Evolutionary conservation across 2,797 vertebrate genomes (phyloP), one percentile per base, ranked within the genome.

Genomic region (Botia kubotai): DNA sequence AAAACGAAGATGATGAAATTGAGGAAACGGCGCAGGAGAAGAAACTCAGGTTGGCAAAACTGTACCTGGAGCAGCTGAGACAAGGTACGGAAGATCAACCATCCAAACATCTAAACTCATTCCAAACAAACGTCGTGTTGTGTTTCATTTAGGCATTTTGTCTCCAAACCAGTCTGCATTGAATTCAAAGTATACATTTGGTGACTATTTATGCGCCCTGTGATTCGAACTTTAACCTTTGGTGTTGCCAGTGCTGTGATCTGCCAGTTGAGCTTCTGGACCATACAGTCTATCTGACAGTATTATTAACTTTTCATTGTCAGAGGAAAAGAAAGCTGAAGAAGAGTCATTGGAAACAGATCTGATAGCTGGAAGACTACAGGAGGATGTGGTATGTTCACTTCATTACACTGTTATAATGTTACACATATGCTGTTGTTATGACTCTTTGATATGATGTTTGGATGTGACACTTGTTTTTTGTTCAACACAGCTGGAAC

Each of bases 1-100:
- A 85, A 6, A 89, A 90, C 0, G 92, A 91, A 3, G 93, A 93
- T 0, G 86, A 89, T 8, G 94, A 95, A 33, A 92, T 95, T 75
- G 96, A 96, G 0, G 97, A 98, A 85, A 98, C 96, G 0, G 93
- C 95, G 0, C 97, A 97, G 87, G 97, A 98, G 87, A 98, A 97
- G 92, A 98, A 97, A 86, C 92, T 98, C 13, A 92, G 97, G 82
- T 88, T 98, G 77, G 96, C 96, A 6, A 97, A 97, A 86, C 87
- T 92, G 14, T 98, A 98, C 87, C 92, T 98, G 0, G 94, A 96
- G 0, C 96, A 98, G 83, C 90, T 98, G 14, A 94, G 90, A 73
- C 93, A 95, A 5, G 97, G 97, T 96, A 68, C 83, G 75, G 36
- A 4, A 16, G 6, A 19, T 63, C 19, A 7, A 16, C 1, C 13